phyloP scores from a whole-genome alignment of 1,140 invertebrate genomes.

The Conus betulinus region DNA sequence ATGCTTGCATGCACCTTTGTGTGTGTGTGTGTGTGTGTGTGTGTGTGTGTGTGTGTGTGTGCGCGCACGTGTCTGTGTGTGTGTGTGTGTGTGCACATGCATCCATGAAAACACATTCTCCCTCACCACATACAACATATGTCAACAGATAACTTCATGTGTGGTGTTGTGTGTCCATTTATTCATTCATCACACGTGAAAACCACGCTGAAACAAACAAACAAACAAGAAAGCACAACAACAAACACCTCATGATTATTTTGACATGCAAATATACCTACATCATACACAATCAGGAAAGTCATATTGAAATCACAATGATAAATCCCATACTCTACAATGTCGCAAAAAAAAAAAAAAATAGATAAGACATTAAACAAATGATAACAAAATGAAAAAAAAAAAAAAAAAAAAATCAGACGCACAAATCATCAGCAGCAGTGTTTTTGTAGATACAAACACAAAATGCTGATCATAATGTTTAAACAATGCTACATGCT shows the following conservation, averaged over 20 bases:
- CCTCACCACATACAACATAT: too few species aligned
- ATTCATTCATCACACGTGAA: conserved; percentile 1
- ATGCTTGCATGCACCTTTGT: neutral
- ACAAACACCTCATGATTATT: neutral
- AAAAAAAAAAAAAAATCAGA: neutral
- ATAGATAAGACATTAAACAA: neutral
- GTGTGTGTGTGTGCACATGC: too few species aligned
- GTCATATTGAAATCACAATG: neutral
- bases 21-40: neutral
- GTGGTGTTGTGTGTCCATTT: conserved; percentile 7
- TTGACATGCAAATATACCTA: neutral
- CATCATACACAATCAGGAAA: neutral
- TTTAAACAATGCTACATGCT: too few species aligned
- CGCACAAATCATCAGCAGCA: too few species aligned
- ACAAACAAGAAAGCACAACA: neutral
- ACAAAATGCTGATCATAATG: too few species aligned
- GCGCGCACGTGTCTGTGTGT: neutral
- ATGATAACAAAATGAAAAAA: neutral
- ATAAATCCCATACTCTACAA: neutral
- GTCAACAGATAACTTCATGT: too few species aligned
- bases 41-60: neutral
- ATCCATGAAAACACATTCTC: too few species aligned
- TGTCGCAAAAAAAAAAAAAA: too few species aligned
- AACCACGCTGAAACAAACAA: neutral
- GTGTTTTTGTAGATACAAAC: too few species aligned